phyloP scores from a whole-genome alignment of 2,113 vertebrate species.

The Meleagris gallopavo region DNA sequence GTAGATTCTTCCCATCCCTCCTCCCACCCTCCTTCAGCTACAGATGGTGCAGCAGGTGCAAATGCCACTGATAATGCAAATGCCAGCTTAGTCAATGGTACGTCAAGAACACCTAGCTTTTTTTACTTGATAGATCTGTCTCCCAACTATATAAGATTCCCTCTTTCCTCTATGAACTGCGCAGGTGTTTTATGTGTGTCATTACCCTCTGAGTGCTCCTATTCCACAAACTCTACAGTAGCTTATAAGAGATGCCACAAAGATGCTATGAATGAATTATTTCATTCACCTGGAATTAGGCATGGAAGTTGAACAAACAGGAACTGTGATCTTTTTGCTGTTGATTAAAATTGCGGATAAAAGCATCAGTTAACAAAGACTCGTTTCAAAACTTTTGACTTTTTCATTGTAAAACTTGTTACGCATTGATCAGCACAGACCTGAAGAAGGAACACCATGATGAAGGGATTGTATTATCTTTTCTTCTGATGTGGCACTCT shows the following conservation, averaged over 20 bases:
- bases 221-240: background rate
- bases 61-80: constrained; percentile 91
- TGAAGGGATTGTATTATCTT: background rate
- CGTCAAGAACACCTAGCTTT: constrained; percentile 85
- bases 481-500: constrained; percentile 55
- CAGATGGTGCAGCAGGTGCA: constrained; percentile 94
- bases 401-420: background rate
- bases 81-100: constrained; percentile 99
- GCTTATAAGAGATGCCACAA: constrained; percentile 61
- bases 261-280: background rate
- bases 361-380: background rate
- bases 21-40: constrained; percentile 93
- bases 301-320: background rate
- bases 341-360: background rate
- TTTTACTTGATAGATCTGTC: constrained; percentile 73
- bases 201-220: constrained; percentile 64
- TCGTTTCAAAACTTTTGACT: background rate
- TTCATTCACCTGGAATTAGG: background rate
- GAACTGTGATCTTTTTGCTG: background rate
- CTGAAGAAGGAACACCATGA: background rate
- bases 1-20: constrained; percentile 96
- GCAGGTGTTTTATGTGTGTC: constrained; percentile 77
- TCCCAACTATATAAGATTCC: constrained; percentile 69
- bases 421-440: background rate
- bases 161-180: constrained; percentile 55